Conservation (phyloP, 2,888 invertebrate species). For the Melangyna quadrimaculata region DNA sequence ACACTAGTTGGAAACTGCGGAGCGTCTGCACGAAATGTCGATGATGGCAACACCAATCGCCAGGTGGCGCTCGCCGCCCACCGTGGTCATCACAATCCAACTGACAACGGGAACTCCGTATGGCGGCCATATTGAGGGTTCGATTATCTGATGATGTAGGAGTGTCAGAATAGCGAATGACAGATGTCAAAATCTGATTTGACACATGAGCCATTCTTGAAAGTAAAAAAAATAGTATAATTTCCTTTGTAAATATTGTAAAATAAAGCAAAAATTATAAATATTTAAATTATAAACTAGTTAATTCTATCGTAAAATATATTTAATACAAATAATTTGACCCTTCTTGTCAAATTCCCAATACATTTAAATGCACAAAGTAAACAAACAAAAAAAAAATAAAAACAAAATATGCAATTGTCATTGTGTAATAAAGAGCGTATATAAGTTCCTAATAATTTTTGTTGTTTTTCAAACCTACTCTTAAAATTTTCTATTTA, state of each 20-base stretch:
- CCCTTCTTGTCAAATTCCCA: constrained; percentile 43
- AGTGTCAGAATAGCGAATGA: constrained; percentile 74
- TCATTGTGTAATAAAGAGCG: constrained; percentile 71
- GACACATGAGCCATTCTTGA: constrained; percentile 37
- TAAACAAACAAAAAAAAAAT: constrained; percentile 44
- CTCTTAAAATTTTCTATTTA: background rate
- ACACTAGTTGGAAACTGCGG: constrained; percentile 81
- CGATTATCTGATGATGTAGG: constrained; percentile 80
- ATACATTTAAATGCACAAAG: constrained; percentile 53
- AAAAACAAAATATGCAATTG: constrained; percentile 31
- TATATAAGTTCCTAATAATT: constrained; percentile 74
- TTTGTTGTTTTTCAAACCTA: constrained; percentile 30
- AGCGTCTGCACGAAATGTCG: constrained; percentile 80
- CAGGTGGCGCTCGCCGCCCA: constrained; percentile 80
- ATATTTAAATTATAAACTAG: constrained; percentile 36
- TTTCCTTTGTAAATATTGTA: constrained; percentile 66
- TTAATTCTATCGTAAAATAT: constrained; percentile 50
- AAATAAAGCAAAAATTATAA: constrained; percentile 33
- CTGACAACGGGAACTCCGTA: constrained; percentile 85
- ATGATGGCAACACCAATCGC: constrained; percentile 80
- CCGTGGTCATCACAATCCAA: constrained; percentile 80
- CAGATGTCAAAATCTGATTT: constrained; percentile 65
- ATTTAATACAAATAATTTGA: constrained; percentile 9
- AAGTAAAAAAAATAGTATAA: constrained; percentile 45
- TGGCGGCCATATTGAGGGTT: constrained; percentile 88